Evolutionary conservation across 1,140 invertebrate species (phyloP).

Genomic region (Glossosoma conforme): DNA sequence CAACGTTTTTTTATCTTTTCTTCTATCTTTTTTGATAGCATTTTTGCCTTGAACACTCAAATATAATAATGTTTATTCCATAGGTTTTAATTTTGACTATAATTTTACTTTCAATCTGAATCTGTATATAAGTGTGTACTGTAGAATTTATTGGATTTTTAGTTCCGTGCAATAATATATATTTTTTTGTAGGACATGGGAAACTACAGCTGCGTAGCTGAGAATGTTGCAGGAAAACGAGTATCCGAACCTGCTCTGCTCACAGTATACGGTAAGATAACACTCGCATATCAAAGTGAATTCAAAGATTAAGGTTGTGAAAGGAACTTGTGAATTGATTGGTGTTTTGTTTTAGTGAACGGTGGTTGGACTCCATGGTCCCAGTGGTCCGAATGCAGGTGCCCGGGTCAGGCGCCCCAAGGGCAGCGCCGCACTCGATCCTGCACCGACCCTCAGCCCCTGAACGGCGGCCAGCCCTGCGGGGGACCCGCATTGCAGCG

Average conservation of each 20-base stretch:
- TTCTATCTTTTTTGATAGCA: no score
- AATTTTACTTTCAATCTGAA: no score
- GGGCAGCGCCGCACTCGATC: conserved; percentile 75
- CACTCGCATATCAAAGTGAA: no score
- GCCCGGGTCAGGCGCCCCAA: conserved; percentile 55
- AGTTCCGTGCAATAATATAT: no score
- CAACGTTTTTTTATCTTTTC: no score
- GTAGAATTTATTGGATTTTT: no score
- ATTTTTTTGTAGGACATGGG: conserved; percentile 66
- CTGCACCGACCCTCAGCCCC: conserved; percentile 83
- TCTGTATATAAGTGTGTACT: no score
- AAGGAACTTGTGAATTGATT: no score
- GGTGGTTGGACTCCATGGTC: conserved; percentile 90
- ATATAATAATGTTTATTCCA: no score
- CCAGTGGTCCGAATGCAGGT: conserved; percentile 80
- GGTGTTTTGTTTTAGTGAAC: conserved; percentile 67
- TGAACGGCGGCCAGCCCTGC: conserved; percentile 80
- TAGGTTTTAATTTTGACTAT: no score
- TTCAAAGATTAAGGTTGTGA: no score
- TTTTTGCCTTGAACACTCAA: no score
- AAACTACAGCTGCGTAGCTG: conserved; percentile 96
- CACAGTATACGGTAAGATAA: conserved; percentile 90
- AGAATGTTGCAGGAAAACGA: conserved; percentile 86
- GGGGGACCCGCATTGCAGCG: conserved; percentile 73
- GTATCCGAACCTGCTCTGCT: conserved; percentile 81